Conservation (phyloP, 2,113 vertebrate genomes). For the Cynocephalus volans region DNA sequence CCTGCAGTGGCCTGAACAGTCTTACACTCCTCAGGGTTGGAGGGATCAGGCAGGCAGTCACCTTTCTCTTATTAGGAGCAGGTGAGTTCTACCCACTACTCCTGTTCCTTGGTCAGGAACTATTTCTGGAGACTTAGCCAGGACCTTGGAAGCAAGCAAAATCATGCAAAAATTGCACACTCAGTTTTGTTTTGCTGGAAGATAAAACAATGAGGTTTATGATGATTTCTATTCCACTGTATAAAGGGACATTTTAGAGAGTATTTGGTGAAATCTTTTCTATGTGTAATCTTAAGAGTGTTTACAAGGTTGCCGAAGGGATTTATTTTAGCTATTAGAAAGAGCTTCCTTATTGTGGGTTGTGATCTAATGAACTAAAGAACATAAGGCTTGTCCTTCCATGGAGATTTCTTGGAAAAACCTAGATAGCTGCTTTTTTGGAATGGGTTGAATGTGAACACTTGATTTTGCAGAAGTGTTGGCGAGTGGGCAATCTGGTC, state of each 20-base stretch:
- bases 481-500: neutral
- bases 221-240: neutral
- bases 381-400: neutral
- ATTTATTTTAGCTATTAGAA: conserved; percentile 19
- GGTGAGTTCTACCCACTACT: neutral
- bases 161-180: neutral
- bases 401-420: conserved; percentile 11
- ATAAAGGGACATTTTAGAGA: neutral
- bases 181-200: conserved; percentile 12
- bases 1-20: neutral
- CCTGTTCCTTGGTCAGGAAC: neutral
- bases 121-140: neutral
- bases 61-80: neutral
- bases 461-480: conserved; percentile 19
- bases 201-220: neutral
- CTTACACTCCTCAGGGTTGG: neutral
- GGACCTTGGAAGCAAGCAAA: neutral
- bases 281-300: neutral
- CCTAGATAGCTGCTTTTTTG: neutral
- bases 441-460: neutral
- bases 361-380: neutral
- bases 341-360: neutral
- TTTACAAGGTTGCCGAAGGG: neutral
- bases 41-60: no score
- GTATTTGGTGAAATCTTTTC: neutral